A percentile compares a stretch with the other conserved stretches of the same genome.
Conservation (phyloP, 2,888 invertebrate genomes). For the Thumatha senex region DNA sequence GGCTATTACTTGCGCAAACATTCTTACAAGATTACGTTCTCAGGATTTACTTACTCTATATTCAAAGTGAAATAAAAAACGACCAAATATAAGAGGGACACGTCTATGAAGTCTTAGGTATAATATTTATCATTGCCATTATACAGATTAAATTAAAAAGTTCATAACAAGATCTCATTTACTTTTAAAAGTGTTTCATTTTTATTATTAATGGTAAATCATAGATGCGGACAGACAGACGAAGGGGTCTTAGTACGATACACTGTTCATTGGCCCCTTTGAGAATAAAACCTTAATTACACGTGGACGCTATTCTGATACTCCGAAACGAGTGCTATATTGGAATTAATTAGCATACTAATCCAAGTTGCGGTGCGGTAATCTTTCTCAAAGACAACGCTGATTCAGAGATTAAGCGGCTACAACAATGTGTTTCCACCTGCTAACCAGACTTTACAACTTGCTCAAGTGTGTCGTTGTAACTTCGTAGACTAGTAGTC, state of each 20-base stretch:
- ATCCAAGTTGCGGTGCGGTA: slow-evolving; percentile 34
- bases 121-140: no score
- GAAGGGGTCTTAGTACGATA: no score
- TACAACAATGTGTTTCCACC: slow-evolving; percentile 49
- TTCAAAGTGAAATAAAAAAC: background rate
- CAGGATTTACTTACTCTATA: slow-evolving; percentile 17
- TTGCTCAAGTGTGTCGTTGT: slow-evolving; percentile 44
- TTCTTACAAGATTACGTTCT: slow-evolving; percentile 24
- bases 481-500: slow-evolving; percentile 57
- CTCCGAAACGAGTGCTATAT: slow-evolving; percentile 19
- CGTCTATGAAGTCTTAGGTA: no score
- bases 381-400: slow-evolving; percentile 35
- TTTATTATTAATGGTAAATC: no score
- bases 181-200: no score
- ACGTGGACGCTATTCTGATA: background rate
- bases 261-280: no score
- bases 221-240: no score
- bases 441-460: slow-evolving; percentile 50
- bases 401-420: slow-evolving; percentile 44
- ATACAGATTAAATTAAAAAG: no score
- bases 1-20: slow-evolving; percentile 62
- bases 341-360: slow-evolving; percentile 43
- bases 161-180: no score
- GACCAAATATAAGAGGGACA: no score
- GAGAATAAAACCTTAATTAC: no score